These are phyloP conservation scores for Idaea dimidiata DNA, from an alignment of 2,888 invertebrate species.

Conservation along the genomic window DNA sequence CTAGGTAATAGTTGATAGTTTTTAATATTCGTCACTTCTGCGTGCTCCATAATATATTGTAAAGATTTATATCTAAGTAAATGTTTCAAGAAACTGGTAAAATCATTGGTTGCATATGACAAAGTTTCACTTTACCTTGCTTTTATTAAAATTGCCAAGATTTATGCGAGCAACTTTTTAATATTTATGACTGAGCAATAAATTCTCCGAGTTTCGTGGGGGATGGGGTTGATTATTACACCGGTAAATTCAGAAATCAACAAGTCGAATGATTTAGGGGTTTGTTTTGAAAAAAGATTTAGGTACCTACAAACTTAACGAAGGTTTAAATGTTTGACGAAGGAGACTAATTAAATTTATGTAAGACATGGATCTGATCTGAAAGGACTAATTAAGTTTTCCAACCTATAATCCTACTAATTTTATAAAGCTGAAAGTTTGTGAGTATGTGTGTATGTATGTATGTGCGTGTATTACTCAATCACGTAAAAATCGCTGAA, in stretches of 20 bases:
- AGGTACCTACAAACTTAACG: no score
- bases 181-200: slow-evolving; percentile 77
- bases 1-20: neutral
- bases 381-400: no score
- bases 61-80: slow-evolving; percentile 22
- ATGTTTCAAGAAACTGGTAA: slow-evolving; percentile 8
- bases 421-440: no score
- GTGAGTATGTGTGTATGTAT: no score
- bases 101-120: slow-evolving; percentile 53
- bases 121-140: slow-evolving; percentile 41
- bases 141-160: slow-evolving; percentile 73
- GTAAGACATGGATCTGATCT: no score
- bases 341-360: no score
- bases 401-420: no score
- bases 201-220: slow-evolving; percentile 63
- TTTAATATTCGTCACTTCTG: neutral
- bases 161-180: slow-evolving; percentile 76
- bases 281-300: slow-evolving; percentile 10
- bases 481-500: no score
- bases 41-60: slow-evolving; percentile 14
- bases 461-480: no score
- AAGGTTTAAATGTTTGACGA: no score
- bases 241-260: slow-evolving; percentile 57
- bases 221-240: slow-evolving; percentile 74
- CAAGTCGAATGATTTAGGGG: slow-evolving; percentile 56